These are phyloP conservation scores for Mesoligia furuncula DNA, from an alignment of 2,888 invertebrate genomes.

Conservation along the genomic window DNA sequence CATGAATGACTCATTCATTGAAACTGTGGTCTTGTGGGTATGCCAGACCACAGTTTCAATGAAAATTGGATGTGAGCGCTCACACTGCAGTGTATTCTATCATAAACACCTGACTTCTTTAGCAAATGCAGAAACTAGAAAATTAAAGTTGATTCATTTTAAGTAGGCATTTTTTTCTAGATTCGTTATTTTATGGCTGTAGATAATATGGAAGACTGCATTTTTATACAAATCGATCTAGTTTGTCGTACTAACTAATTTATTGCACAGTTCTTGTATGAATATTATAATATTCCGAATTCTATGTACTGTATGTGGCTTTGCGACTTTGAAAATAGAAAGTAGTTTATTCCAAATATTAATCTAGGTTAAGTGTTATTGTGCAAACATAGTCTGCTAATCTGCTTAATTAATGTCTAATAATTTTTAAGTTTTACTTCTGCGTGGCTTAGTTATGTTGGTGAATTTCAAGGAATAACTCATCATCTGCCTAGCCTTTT, in stretches of 20 bases:
- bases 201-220: neutral
- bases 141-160: neutral
- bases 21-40: neutral
- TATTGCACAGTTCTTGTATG: neutral
- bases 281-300: conserved; percentile 10
- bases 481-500: too few relatives aligned
- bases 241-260: neutral
- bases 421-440: conserved; percentile 11
- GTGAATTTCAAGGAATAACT: conserved; percentile 18
- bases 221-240: neutral
- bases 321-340: conserved; percentile 64
- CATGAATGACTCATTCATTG: neutral
- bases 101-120: neutral
- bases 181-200: neutral
- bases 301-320: conserved; percentile 9
- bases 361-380: conserved; percentile 61
- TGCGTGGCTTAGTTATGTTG: conserved; percentile 1
- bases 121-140: neutral
- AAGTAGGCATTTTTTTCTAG: neutral
- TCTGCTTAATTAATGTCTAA: conserved; percentile 37
- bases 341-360: conserved; percentile 59
- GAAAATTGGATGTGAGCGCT: neutral
- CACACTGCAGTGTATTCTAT: neutral
- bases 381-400: conserved; percentile 47
- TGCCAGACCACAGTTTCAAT: neutral